Base-by-base conservation (phyloP, 2,888 invertebrate genomes). In the Ariolimax columbianus region DNA sequence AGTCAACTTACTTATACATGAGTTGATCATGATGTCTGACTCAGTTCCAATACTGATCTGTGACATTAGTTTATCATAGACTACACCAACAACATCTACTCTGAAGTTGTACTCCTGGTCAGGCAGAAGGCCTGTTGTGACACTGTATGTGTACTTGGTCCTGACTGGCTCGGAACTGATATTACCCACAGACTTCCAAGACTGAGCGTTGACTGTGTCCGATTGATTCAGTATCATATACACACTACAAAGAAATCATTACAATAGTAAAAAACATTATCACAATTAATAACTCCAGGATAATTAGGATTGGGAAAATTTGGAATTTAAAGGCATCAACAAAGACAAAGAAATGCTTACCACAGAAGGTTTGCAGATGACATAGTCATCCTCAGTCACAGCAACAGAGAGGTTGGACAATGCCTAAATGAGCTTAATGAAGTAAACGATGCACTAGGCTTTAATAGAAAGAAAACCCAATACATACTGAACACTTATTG, bases 21-120 rank as follows among this genome's bases (percentile, higher is more conserved):
- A 87, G 3, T 89, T 88, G 23, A 68, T 78, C 19, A 87, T 86
- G 23, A 75, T 83, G 7, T 85, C 86, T 0, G 90, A 88, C 30
- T 26, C 43, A 51, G 87, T 79, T 14, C 90, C 90, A 23, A 72
- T 26, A 30, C 78, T 87, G 86, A 87, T 38, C 82, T 87, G 36
- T 77, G 70, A 55, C 86, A 88, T 81, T 1, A 87, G 51, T 80
- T 91, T 91, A 19, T 86, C 89, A 14, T 87, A 90, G 77, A 89
- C 88, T 36, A 51, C 26, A 36, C 89, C 88, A 43, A 88, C 86
- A n/a, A 89, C 89, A 82, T 91, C 90, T 33, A 91, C 90, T 30
- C 92, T 85, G 86, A 90, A 90, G 79, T 84, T 86, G 85, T 90
- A 91, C 23, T 63, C 80, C 3, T 77, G 87, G 77, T 89, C 89